Base-by-base conservation (phyloP, 2,888 invertebrate genomes). In the Linnaemya vulpina region DNA sequence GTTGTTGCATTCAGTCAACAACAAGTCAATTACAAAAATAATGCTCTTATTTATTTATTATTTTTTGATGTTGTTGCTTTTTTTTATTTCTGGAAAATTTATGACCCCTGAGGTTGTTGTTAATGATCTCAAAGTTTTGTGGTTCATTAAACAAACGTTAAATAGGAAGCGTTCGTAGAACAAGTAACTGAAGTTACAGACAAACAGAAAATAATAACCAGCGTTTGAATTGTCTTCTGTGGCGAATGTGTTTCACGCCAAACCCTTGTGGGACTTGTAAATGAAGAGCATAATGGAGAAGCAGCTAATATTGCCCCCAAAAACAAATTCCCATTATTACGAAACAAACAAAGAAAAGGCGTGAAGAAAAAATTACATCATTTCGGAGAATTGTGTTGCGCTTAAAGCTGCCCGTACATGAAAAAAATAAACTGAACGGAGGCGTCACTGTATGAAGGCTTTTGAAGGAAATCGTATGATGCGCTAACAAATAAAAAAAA, bases 111-210 rank as follows among this genome's bases (percentile, higher is more conserved):
- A 43, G 74, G 43, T 49, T 58, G 51, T 40, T 67, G 74, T 74
- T 67, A 74, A 74, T 80, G 74, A 60, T 67, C 30, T 58, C 51
- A 62, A 53, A 74, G 67, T 74, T 74, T 51, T 60, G 20, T 49
- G 68, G 51, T 68, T 74, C 74, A 81, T 81, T 81, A 60, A 74
- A 51, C 74, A 80, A 60, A 53, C n/a, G 67, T 74, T 74, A 67
- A 20, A 38, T 40, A 43, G 58, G 60, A 40, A 67, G 25, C 15
- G 22, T n/a, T n/a, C 35, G 13, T 51, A 46, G 49, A 38, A 53
- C 30, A 55, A 46, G 20, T 51, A 49, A 58, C 9, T 5, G 20
- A 68, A 55, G 40, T 17, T 11, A 13, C 49, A 68, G 22, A 49
- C 17, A 68, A 35, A 49, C 17, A 11, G 7, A 49, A 15, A 63